Evolutionary conservation across 2,888 invertebrate genomes (phyloP).

Genomic region (Trichopria drosophilae): DNA sequence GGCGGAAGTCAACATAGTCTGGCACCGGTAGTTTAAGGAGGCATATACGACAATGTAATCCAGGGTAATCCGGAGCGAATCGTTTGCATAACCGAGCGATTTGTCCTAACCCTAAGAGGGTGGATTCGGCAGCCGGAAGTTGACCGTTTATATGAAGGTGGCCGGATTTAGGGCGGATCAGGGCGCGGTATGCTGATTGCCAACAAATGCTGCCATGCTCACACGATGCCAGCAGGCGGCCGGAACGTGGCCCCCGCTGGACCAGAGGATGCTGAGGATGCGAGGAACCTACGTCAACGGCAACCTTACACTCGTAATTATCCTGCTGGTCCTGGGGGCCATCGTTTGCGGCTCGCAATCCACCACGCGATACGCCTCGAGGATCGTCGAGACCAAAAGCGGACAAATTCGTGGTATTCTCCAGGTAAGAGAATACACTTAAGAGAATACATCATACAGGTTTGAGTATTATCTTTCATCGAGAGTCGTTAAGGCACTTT

Average conservation of each 20-base stretch:
- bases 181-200: constrained; percentile 51
- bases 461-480: no score
- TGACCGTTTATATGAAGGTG: constrained; percentile 26
- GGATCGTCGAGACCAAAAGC: constrained; percentile 76
- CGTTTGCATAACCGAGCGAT: constrained; percentile 12
- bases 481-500: no score
- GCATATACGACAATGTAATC: no score
- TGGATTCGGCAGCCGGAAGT: constrained; percentile 20
- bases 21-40: no score
- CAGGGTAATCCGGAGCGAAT: constrained; percentile 7
- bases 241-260: constrained; percentile 51
- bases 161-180: constrained; percentile 21
- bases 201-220: constrained; percentile 57
- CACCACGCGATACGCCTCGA: constrained; percentile 74
- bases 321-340: constrained; percentile 35
- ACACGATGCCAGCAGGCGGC: constrained; percentile 55
- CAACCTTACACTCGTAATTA: constrained; percentile 34
- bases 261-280: constrained; percentile 41
- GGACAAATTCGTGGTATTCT: constrained; percentile 56
- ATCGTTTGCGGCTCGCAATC: constrained; percentile 42
- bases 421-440: constrained; percentile 49
- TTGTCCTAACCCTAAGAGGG: constrained; percentile 8
- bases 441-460: no score
- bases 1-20: no score
- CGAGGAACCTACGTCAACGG: constrained; percentile 32